A percentile compares a stretch with the other conserved stretches of the same genome.
phyloP scores from a whole-genome alignment of 2,797 vertebrate genomes.

The Sparidentex hasta region DNA sequence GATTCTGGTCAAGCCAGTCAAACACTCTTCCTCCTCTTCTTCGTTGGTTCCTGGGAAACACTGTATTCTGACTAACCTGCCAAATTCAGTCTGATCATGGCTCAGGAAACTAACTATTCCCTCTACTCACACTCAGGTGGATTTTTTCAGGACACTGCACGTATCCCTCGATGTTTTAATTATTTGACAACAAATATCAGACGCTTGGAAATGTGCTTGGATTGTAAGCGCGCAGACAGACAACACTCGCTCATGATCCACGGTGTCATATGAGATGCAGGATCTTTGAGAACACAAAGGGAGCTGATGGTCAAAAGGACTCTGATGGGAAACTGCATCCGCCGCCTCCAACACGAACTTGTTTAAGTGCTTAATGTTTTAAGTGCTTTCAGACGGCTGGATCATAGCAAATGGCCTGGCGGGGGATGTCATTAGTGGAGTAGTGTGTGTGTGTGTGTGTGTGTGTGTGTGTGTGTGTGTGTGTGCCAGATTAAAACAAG shows the following conservation, averaged over 20 bases:
- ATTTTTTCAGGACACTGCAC: not conserved
- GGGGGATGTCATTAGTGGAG: constrained; percentile 8
- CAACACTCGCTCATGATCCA: not conserved
- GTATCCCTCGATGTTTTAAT: not conserved
- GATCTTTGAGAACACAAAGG: constrained; percentile 6
- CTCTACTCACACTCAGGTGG: not conserved
- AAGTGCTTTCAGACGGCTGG: constrained; percentile 36
- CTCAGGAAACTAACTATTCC: too few species aligned
- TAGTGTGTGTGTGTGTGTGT: not conserved
- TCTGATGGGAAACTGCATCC: constrained; percentile 17
- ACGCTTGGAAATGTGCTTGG: not conserved
- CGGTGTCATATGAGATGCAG: not conserved
- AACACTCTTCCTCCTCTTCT: too few species aligned
- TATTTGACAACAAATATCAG: constrained; percentile 1
- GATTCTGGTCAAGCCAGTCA: too few species aligned
- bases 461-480: not conserved
- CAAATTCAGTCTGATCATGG: too few species aligned
- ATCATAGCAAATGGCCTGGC: constrained; percentile 9
- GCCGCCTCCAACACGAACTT: constrained; percentile 12
- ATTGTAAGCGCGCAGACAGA: not conserved
- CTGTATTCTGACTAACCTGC: too few species aligned
- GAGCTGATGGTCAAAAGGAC: constrained; percentile 11
- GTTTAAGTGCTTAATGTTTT: constrained; percentile 47
- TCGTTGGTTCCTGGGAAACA: too few species aligned
- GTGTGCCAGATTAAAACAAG: constrained; percentile 32